These are phyloP conservation scores for Catajapyx aquilonaris DNA, from an alignment of 1,140 invertebrate genomes.

Conservation along the genomic window DNA sequence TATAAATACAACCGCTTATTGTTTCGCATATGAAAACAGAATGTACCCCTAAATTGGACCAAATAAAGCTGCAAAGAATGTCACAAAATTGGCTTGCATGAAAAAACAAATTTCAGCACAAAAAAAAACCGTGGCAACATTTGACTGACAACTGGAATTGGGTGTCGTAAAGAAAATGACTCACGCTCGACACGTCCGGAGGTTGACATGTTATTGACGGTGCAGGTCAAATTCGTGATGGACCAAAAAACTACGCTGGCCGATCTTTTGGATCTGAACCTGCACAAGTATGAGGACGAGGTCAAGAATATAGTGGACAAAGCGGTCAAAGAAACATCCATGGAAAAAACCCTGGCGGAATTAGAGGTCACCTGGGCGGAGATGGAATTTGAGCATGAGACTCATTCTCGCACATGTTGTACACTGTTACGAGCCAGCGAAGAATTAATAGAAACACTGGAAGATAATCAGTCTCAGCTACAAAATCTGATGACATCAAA, in stretches of 20 bases:
- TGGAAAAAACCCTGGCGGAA: constrained; percentile 84
- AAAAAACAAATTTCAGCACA: too few relatives aligned
- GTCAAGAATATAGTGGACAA: constrained; percentile 94
- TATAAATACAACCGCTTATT: too few relatives aligned
- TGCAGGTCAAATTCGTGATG: constrained; percentile 4
- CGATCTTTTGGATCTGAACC: constrained; percentile 70
- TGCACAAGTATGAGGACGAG: constrained; percentile 88
- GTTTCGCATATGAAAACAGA: too few relatives aligned
- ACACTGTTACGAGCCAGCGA: constrained; percentile 72
- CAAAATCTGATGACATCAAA: constrained; percentile 93
- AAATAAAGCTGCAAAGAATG: too few relatives aligned
- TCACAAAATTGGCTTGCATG: too few relatives aligned
- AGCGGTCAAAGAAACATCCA: constrained; percentile 92
- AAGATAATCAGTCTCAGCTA: constrained; percentile 90
- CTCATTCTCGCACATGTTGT: constrained; percentile 61
- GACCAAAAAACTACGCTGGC: constrained; percentile 49
- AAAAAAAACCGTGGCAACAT: too few relatives aligned
- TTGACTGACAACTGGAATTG: too few relatives aligned
- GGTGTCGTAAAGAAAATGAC: too few relatives aligned
- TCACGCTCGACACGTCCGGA: too few relatives aligned
- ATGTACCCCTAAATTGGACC: too few relatives aligned
- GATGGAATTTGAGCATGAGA: constrained; percentile 83
- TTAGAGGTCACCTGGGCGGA: constrained; percentile 72
- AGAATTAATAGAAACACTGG: constrained; percentile 86
- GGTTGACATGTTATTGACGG: too few relatives aligned